These are phyloP conservation scores for Psilopsiagon aymara DNA, from an alignment of 2,113 vertebrate genomes.

Conservation along the genomic window DNA sequence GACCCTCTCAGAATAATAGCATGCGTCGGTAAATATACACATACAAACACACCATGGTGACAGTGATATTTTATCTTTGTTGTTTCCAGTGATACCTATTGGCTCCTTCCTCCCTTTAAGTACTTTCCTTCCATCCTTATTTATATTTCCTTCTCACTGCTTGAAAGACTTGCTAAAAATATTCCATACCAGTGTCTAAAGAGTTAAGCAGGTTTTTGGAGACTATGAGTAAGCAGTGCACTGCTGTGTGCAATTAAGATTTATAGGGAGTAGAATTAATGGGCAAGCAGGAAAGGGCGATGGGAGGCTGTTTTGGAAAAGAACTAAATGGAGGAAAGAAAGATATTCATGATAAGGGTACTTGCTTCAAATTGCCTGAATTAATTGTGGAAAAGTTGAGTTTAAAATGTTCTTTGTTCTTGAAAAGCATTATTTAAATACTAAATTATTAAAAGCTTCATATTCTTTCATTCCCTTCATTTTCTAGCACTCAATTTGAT, in stretches of 20 bases:
- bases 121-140: neutral
- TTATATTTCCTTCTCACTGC: neutral
- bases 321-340: neutral
- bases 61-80: neutral
- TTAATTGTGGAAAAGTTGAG: neutral
- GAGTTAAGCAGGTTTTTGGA: neutral
- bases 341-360: neutral
- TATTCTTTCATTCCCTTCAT: neutral
- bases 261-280: conserved; percentile 1
- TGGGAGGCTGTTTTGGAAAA: neutral
- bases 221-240: neutral
- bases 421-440: neutral
- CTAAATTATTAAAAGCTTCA: neutral
- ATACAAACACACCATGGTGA: neutral
- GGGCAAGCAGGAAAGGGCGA: neutral
- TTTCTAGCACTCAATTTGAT: neutral
- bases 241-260: conserved; percentile 17
- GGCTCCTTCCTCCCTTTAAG: neutral
- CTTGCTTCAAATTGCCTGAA: neutral
- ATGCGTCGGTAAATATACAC: neutral
- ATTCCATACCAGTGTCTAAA: neutral
- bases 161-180: neutral
- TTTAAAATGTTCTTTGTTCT: neutral
- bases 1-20: neutral
- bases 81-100: neutral